Evolutionary conservation across 2,113 vertebrate species (phyloP).

Genomic region (Sinocyclocheilus rhinocerous): DNA sequence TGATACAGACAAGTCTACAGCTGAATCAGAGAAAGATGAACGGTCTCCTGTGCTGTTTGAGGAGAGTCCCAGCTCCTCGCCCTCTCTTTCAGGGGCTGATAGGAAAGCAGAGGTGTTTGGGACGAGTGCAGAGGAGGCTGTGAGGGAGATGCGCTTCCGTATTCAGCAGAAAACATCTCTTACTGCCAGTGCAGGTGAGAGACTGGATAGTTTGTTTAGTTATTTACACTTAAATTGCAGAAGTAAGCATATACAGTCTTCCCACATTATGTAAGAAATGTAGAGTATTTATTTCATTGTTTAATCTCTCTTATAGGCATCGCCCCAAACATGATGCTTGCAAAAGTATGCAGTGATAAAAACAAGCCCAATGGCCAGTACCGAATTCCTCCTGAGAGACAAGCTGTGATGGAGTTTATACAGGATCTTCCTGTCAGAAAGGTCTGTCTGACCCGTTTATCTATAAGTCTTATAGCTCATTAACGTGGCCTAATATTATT

Average conservation of each 20-base stretch:
- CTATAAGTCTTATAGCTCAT: neutral
- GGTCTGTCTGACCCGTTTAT: slow-evolving; percentile 67
- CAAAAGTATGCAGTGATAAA: slow-evolving; percentile 96
- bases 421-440: slow-evolving; percentile 92
- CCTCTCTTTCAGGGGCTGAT: slow-evolving; percentile 53
- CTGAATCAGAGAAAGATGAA: slow-evolving; percentile 46
- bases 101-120: slow-evolving; percentile 82
- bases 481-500: neutral
- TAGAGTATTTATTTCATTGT: neutral
- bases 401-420: slow-evolving; percentile 88
- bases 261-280: neutral
- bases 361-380: slow-evolving; percentile 97
- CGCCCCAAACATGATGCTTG: slow-evolving; percentile 93
- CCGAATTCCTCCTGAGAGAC: slow-evolving; percentile 79
- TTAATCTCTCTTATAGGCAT: slow-evolving; percentile 80
- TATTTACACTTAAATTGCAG: neutral
- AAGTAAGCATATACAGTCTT: neutral
- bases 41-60: slow-evolving; percentile 91
- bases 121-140: slow-evolving; percentile 87
- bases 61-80: slow-evolving; percentile 72
- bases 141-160: slow-evolving; percentile 95
- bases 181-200: slow-evolving; percentile 94
- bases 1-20: neutral
- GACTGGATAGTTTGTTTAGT: neutral
- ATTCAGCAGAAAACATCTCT: slow-evolving; percentile 92